Percentiles rank a stretch among this genome's conserved stretches.
These are phyloP conservation scores for Geodia barretti DNA, from an alignment of 37 sponge, comb jelly and placozoan genomes.

Conservation along the genomic window DNA sequence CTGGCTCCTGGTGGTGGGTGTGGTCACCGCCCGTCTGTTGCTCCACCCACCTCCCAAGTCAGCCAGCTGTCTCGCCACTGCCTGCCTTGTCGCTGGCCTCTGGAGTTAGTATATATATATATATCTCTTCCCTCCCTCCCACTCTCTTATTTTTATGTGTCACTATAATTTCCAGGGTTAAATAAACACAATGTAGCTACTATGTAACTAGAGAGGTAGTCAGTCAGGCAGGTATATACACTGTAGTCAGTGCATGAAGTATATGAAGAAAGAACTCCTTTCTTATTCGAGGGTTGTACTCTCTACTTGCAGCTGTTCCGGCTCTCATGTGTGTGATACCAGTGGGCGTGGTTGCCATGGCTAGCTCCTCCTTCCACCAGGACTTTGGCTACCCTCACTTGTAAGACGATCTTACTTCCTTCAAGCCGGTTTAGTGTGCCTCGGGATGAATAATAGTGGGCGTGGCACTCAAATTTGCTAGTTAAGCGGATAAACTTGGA, in stretches of 20 bases:
- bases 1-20: slow-evolving; percentile 30
- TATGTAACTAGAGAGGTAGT: no score
- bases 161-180: no score
- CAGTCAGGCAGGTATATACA: background rate
- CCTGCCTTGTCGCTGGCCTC: slow-evolving; percentile 12
- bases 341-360: slow-evolving; percentile 7
- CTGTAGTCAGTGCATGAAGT: background rate
- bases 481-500: no score
- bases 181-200: no score
- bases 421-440: no score
- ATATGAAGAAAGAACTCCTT: background rate
- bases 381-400: slow-evolving; percentile 26
- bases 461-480: no score
- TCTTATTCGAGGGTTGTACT: no score
- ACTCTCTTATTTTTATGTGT: no score
- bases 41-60: slow-evolving; percentile 14
- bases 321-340: slow-evolving; percentile 16
- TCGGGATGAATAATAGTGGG: no score
- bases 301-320: background rate
- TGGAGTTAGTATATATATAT: slow-evolving; percentile 20
- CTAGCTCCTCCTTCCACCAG: background rate
- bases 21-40: slow-evolving; percentile 28
- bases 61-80: slow-evolving; percentile 10
- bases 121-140: background rate
- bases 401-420: slow-evolving; percentile 8